Evolutionary conservation across 2,797 vertebrate genomes (phyloP), one percentile per base, ranked within the genome.

Genomic region (Sebastes taczanowskii): DNA sequence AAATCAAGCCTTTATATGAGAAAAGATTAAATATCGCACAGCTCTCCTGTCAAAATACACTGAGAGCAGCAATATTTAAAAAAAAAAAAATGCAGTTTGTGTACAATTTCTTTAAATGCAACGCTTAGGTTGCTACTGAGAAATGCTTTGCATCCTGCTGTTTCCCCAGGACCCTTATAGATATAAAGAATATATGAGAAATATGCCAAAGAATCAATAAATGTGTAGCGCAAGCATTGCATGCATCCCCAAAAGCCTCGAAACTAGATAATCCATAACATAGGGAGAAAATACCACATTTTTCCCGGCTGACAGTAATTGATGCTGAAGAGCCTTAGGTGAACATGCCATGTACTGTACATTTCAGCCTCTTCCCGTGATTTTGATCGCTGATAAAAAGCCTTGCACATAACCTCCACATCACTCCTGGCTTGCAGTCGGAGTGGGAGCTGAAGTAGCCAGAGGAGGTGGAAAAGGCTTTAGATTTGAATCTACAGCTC

Each of bases 1-100:
- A 90, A 92, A 90, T 89, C 83, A 83, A 74, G 86, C 81, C 73
- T 88, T 83, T 85, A 87, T 84, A 84, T 67, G 67, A 74, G 82
- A 80, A 83, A 85, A 85, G 74, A 88, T 86, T 86, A 91, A 89
- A 90, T 85, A 90, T 82, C 86, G 88, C 85, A 80, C 70, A 91
- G 81, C 80, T 77, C 67, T 66, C 74, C 76, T 83, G 91, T 90
- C 88, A 87, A 89, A 92, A 89, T 77, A 77, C 85, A 92, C 89
- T 72, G 81, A 92, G 77, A 78, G 61, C 89, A 93, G 89, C 84
- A 90, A 80, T 77, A 84, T 71, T 2, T 1, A 23, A 74, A 84
- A 66, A 89, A 84, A 66, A 89, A 90, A 18, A 89, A 90, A 87
- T 82, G 89, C 88, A 81, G 67, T 78, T 90, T 89, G 73, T 84